Conservation (phyloP, 1,140 invertebrate species). For the Antheraea mylitta region DNA sequence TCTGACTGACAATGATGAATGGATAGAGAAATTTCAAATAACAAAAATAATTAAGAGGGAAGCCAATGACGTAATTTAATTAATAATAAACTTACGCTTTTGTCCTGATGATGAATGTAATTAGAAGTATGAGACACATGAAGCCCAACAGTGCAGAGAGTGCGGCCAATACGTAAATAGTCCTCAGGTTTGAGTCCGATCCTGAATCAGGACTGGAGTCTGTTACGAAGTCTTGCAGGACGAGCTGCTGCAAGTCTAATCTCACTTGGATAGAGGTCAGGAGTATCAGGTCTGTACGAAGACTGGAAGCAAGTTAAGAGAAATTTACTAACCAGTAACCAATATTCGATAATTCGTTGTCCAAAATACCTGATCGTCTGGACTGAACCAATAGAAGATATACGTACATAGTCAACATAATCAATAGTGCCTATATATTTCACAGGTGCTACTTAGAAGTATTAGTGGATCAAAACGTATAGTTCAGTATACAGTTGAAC, state of each 20-base stretch:
- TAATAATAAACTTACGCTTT: slow-evolving; percentile 60
- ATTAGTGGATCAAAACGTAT: no score
- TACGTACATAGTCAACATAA: no score
- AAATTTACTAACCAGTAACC: not conserved
- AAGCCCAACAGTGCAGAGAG: slow-evolving; percentile 71
- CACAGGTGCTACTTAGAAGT: no score
- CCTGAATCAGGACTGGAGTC: slow-evolving; percentile 31
- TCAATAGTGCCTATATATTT: no score
- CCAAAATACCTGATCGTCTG: no score
- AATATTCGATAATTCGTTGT: no score
- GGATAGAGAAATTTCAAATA: no score
- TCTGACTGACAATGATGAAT: no score
- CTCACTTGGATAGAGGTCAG: slow-evolving; percentile 60
- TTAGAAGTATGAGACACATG: slow-evolving; percentile 68
- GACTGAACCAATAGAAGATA: no score
- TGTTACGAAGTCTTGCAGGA: slow-evolving; percentile 68
- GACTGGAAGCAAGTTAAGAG: slow-evolving; percentile 28
- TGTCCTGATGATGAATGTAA: slow-evolving; percentile 75
- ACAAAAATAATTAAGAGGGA: no score
- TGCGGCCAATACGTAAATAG: slow-evolving; percentile 75
- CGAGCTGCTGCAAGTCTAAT: slow-evolving; percentile 49
- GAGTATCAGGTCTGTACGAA: slow-evolving; percentile 64
- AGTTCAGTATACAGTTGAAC: no score
- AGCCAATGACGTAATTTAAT: no score
- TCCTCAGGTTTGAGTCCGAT: slow-evolving; percentile 33